These are phyloP conservation scores for Caenorhabditis elegans DNA, from an alignment of 1,140 invertebrate species.

Conservation along the genomic window DNA sequence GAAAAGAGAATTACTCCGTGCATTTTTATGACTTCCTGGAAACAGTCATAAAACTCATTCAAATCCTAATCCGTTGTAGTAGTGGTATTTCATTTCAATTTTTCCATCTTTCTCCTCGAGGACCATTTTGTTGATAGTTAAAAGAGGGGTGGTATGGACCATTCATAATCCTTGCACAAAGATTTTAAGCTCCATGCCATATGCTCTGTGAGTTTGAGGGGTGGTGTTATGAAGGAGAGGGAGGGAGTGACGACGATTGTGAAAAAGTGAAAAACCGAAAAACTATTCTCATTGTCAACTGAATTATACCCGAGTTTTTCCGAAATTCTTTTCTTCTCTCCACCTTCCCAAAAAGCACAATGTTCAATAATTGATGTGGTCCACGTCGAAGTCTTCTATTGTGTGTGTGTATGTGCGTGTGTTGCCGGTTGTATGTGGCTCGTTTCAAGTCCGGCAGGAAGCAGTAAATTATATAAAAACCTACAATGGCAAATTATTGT, in stretches of 20 bases:
- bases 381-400: conserved; percentile 14
- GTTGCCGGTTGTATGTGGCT: not conserved
- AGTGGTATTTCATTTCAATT: not conserved
- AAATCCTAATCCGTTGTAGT: not conserved
- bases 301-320: conserved; percentile 26
- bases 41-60: not conserved
- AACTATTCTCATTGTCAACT: conserved; percentile 26
- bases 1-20: no score
- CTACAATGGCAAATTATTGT: conserved; percentile 26
- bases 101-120: not conserved
- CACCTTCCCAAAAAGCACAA: conserved; percentile 14
- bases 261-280: no score
- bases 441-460: conserved; percentile 13
- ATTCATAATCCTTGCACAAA: conserved; percentile 24
- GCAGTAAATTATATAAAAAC: not conserved
- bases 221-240: not conserved
- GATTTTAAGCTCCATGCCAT: not conserved
- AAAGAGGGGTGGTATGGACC: not conserved
- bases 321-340: conserved; percentile 3
- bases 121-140: conserved; percentile 8
- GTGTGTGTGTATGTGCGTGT: not conserved
- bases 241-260: no score
- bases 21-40: not conserved
- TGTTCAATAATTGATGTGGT: conserved; percentile 33
- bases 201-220: not conserved